Evolutionary conservation across 2,113 vertebrate genomes (phyloP).

Genomic region (Diadophis punctatus): DNA sequence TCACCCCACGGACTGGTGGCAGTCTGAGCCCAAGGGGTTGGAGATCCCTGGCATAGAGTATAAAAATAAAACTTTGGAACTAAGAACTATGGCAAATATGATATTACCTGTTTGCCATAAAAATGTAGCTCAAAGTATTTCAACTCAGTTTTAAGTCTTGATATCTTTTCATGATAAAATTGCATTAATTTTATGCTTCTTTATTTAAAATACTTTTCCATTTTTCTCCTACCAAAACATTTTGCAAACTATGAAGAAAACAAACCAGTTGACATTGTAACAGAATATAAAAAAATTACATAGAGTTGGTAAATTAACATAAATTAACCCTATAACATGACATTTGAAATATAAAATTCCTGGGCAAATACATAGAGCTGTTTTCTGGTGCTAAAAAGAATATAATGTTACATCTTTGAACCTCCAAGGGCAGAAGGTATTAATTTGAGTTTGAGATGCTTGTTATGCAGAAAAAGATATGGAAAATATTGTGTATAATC

Average conservation of each 20-base stretch:
- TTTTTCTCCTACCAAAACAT: not conserved
- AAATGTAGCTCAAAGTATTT: not conserved
- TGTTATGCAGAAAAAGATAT: not conserved
- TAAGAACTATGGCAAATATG: not conserved
- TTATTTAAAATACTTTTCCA: not conserved
- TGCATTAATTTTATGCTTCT: not conserved
- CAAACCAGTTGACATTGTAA: not conserved
- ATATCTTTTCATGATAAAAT: not conserved
- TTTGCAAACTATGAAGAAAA: not conserved
- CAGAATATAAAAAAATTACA: not conserved
- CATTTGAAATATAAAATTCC: not conserved
- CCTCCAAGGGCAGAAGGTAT: not conserved
- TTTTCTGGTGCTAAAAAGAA: not conserved
- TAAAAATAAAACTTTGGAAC: not conserved
- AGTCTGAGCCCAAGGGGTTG: not conserved
- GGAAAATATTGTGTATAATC: not conserved
- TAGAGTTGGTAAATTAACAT: not conserved
- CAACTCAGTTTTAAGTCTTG: not conserved
- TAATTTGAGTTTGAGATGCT: not conserved
- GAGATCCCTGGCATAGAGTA: not conserved
- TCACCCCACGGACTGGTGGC: too few relatives aligned
- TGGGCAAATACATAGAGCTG: not conserved
- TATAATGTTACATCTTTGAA: not conserved
- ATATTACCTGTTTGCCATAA: not conserved
- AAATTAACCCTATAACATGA: not conserved